Percentiles rank a stretch among this genome's conserved stretches.
These are phyloP conservation scores for Aphaenogaster floridana DNA, from an alignment of 1,140 invertebrate species.

Conservation along the genomic window DNA sequence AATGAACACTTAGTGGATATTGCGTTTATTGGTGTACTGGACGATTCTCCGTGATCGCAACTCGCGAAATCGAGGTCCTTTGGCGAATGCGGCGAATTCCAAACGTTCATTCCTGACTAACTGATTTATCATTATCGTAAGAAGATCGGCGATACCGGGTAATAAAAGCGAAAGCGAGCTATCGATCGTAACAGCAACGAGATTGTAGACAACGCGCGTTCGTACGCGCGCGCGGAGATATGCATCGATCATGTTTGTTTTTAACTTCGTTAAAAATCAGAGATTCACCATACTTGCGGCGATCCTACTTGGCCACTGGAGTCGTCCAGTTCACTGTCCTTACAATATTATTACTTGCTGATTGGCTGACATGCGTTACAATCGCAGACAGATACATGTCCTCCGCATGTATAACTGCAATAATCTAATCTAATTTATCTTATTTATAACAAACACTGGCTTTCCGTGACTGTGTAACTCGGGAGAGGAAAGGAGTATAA, in stretches of 20 bases:
- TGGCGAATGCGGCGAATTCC: conserved; percentile 28
- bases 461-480: conserved; percentile 74
- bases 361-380: conserved; percentile 60
- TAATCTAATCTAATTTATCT: conserved; percentile 76
- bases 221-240: conserved; percentile 57
- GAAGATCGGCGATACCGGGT: neutral
- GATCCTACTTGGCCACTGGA: conserved; percentile 56
- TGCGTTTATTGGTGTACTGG: conserved; percentile 74
- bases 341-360: conserved; percentile 63
- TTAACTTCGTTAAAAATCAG: conserved; percentile 16
- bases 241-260: conserved; percentile 54
- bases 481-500: conserved; percentile 76
- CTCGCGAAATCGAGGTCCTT: conserved; percentile 39
- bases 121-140: conserved; percentile 33
- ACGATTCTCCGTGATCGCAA: conserved; percentile 64
- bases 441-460: conserved; percentile 80
- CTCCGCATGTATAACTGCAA: conserved; percentile 63
- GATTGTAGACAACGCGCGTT: conserved; percentile 35
- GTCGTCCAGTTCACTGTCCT: conserved; percentile 67
- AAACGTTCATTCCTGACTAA: conserved; percentile 40
- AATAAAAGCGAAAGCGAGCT: conserved; percentile 40
- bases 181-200: conserved; percentile 10
- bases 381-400: conserved; percentile 62
- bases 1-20: conserved; percentile 84
- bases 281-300: conserved; percentile 28